Conservation (phyloP, 2,888 invertebrate species). For the Ophion slaviceki region DNA sequence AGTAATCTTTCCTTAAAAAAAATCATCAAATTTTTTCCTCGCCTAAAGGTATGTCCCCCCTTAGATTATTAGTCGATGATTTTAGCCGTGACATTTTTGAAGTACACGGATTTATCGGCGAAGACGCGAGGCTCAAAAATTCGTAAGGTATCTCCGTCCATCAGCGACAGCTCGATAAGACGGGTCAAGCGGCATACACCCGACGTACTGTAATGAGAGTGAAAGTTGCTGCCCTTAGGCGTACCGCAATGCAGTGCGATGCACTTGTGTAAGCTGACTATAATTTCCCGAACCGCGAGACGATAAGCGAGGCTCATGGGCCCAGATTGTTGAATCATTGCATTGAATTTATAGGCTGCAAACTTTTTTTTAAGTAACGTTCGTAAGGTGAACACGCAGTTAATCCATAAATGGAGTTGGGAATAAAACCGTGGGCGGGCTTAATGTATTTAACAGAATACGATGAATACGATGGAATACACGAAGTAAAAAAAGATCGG, state of each 20-base stretch:
- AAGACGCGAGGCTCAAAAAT: slow-evolving; percentile 47
- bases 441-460: too few species aligned
- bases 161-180: slow-evolving; percentile 51
- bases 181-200: slow-evolving; percentile 41
- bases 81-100: slow-evolving; percentile 33
- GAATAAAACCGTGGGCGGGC: too few species aligned
- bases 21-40: too few species aligned
- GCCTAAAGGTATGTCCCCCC: too few species aligned
- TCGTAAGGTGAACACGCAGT: too few species aligned
- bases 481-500: too few species aligned
- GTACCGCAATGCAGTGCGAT: slow-evolving; percentile 53
- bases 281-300: slow-evolving; percentile 39
- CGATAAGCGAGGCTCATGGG: slow-evolving; percentile 20
- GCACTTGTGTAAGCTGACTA: slow-evolving; percentile 34
- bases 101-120: slow-evolving; percentile 34
- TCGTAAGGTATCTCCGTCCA: slow-evolving; percentile 42
- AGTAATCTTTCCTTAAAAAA: too few species aligned
- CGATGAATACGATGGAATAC: too few species aligned
- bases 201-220: slow-evolving; percentile 53
- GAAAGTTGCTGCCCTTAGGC: slow-evolving; percentile 57
- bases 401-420: too few species aligned
- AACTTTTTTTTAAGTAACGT: background rate
- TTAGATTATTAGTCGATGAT: slow-evolving; percentile 7
- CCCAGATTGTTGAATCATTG: background rate
- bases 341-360: background rate